Percentiles rank a stretch among this genome's conserved stretches.
These are phyloP conservation scores for Oenanthe melanoleuca DNA, from an alignment of 2,113 vertebrate genomes.

Conservation along the genomic window DNA sequence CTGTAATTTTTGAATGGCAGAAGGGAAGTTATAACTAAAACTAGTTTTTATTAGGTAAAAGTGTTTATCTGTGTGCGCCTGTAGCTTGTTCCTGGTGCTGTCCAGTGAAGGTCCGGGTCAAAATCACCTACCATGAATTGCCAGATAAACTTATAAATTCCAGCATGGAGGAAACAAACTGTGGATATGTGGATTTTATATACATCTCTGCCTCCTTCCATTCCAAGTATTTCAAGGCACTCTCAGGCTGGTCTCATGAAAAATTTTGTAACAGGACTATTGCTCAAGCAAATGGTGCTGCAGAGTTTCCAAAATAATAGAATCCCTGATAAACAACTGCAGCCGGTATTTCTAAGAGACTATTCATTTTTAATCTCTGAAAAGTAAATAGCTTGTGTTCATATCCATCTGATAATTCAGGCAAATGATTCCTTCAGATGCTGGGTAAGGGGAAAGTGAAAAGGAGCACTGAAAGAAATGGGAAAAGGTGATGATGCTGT, in stretches of 20 bases:
- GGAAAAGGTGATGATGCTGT: neutral
- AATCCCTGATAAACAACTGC: neutral
- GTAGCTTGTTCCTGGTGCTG: neutral
- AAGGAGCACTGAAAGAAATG: neutral
- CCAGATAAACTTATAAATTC: neutral
- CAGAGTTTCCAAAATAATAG: neutral
- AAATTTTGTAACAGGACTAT: neutral
- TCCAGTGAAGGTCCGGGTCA: neutral
- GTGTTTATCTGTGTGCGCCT: rapidly evolving
- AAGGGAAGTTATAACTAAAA: neutral
- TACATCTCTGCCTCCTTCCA: neutral
- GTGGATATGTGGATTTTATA: neutral
- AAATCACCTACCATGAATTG: neutral
- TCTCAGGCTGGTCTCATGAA: neutral
- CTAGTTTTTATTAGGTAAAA: neutral
- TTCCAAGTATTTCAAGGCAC: neutral
- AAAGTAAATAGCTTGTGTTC: neutral
- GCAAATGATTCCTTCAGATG: neutral
- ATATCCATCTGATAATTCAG: neutral
- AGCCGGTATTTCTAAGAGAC: neutral
- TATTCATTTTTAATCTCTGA: neutral
- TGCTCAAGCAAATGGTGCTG: neutral
- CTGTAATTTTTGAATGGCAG: neutral
- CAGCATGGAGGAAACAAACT: neutral
- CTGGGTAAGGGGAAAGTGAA: neutral